Evolutionary conservation across 2,888 invertebrate genomes (phyloP), one percentile per base, ranked within the genome.

Genomic region (Gastracanthus pulcherrimus): DNA sequence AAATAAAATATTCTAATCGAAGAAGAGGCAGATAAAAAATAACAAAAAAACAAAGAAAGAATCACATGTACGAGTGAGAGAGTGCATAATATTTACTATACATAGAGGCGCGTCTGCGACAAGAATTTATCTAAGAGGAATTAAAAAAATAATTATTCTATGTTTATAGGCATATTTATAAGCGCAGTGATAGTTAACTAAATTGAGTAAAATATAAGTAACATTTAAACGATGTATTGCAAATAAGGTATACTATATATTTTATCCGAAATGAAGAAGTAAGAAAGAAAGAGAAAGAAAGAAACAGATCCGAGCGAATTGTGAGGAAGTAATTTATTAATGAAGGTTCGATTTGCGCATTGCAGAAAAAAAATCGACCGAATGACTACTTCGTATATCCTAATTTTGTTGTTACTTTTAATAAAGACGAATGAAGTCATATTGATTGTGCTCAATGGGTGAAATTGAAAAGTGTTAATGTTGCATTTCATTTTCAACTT

Each of bases 151-250:
- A 86, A 87, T 84, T 82, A 89, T 85, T 89, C 87, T 86, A 88
- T 87, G 87, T 89, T 88, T 60, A 88, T 45, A 78, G 29, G 36
- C 62, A 70, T 85, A 85, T 86, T 87, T 87, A 82, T 89, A 90
- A 89, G 88, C 84, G 87, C 89, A 90, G 89, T 89, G 89, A 89
- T 90, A 89, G 89, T 88, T 87, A 88, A 84, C 85, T 86, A 86
- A 85, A 82, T 87, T 86, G 87, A 84, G 84, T 85, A 85, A 85
- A 78, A 70, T 84, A 84, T 83, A 84, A 87, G 81, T 84, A 84
- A 84, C 60, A 78, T 58, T 70, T 66, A 70, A 82, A 75, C 26
- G 64, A 64, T 16, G 16, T 67, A 78, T 70, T 78, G 71, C 55
- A 51, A 78, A 77, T 70, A 74, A 75, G 41, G 64, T 78, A 77